Evolutionary conservation across 2,797 vertebrate genomes (phyloP).

Genomic region (Ciconia nigra): DNA sequence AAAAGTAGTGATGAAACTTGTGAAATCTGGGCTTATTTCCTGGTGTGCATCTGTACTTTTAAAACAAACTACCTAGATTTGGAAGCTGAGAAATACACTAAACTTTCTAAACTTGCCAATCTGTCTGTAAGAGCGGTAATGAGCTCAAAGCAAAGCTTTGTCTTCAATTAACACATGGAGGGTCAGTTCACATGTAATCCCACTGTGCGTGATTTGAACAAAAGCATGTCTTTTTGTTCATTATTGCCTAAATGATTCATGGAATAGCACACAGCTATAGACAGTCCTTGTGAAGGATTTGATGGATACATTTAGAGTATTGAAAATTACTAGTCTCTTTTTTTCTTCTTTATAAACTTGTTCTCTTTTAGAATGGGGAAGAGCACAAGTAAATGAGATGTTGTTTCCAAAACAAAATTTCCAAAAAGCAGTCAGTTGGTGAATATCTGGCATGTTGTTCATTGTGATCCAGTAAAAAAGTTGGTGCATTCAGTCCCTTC

Average conservation of each 20-base stretch:
- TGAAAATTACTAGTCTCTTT: not conserved
- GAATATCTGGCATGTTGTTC: not conserved
- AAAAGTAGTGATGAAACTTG: not conserved
- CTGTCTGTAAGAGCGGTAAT: not conserved
- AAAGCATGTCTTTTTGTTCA: constrained; percentile 18
- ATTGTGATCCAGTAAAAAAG: not conserved
- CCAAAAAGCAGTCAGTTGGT: not conserved
- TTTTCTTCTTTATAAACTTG: not conserved
- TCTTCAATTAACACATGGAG: constrained; percentile 7
- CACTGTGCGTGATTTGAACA: constrained; percentile 11
- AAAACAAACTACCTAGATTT: not conserved
- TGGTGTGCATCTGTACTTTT: not conserved
- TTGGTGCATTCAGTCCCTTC: not conserved
- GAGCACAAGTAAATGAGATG: not conserved
- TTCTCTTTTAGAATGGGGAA: not conserved
- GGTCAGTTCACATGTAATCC: constrained; percentile 1
- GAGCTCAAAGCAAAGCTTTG: constrained; percentile 38
- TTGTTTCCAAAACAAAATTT: not conserved
- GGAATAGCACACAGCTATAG: not conserved
- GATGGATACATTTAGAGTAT: not conserved
- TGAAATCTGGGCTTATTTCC: not conserved
- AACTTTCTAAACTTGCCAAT: not conserved
- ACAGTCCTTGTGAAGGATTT: not conserved
- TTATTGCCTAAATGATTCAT: constrained; percentile 19
- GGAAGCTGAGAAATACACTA: not conserved